A percentile compares a stretch with the other conserved stretches of the same genome.
Conservation (phyloP, 1,140 invertebrate genomes). For the Drosophila simulans region DNA sequence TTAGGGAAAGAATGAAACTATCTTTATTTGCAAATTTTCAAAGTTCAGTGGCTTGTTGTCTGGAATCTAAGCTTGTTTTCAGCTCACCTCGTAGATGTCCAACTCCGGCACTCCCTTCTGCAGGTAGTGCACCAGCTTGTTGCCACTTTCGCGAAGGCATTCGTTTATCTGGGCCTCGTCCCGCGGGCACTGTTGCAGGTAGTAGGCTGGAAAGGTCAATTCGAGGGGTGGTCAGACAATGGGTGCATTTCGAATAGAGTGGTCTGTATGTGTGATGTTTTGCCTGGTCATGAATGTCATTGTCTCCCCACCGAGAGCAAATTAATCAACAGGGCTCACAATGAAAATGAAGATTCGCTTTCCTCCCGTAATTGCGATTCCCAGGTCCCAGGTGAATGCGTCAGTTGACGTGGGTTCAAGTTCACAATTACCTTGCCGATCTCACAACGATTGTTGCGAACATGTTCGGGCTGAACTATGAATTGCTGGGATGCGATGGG, state of each 20-base stretch:
- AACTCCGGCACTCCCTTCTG: slow-evolving; percentile 89
- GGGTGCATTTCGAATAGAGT: slow-evolving; percentile 10
- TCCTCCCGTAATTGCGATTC: slow-evolving; percentile 39
- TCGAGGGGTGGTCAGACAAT: slow-evolving; percentile 14
- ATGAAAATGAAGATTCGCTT: slow-evolving; percentile 29
- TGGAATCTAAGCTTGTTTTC: no score
- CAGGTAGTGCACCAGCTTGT: slow-evolving; percentile 89
- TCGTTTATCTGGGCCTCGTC: slow-evolving; percentile 89
- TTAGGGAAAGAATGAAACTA: background rate
- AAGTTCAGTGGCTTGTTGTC: no score
- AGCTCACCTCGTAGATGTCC: slow-evolving; percentile 86
- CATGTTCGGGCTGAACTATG: slow-evolving; percentile 22
- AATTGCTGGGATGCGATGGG: background rate
- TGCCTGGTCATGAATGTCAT: slow-evolving; percentile 28
- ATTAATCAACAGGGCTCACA: slow-evolving; percentile 15
- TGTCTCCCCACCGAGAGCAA: slow-evolving; percentile 7
- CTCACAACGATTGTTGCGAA: slow-evolving; percentile 31
- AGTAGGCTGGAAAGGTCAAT: slow-evolving; percentile 85
- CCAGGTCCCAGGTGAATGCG: slow-evolving; percentile 42
- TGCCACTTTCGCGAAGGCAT: slow-evolving; percentile 90
- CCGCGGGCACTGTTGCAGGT: slow-evolving; percentile 89
- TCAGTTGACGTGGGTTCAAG: slow-evolving; percentile 62
- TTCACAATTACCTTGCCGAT: slow-evolving; percentile 42
- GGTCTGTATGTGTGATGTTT: slow-evolving; percentile 30
- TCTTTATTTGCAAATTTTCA: no score